phyloP scores from a whole-genome alignment of 30 jellyfish, hydroid and myxozoan genomes.

The Catostylus mosaicus region DNA sequence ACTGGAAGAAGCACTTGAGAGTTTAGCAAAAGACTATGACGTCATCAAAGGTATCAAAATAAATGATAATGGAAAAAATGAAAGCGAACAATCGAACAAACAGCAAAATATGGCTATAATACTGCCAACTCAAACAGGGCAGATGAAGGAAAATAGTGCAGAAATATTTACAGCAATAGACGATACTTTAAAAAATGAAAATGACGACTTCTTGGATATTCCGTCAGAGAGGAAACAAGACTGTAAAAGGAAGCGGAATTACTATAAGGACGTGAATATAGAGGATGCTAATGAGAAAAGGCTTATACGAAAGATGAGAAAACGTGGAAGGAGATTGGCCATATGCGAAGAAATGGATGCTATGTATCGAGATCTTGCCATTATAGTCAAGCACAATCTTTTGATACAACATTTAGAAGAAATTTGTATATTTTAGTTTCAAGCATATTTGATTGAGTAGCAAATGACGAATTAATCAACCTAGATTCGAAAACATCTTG shows the following conservation, averaged over 20 bases:
- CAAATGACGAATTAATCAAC: too few relatives aligned
- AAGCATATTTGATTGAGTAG: too few relatives aligned
- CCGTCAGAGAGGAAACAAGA: conserved; percentile 21
- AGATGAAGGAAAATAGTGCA: neutral
- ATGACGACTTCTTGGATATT: neutral
- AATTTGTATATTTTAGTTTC: conserved; percentile 76
- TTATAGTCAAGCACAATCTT: conserved; percentile 73
- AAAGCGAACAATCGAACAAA: neutral
- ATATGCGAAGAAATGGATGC: conserved; percentile 74
- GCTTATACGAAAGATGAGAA: conserved; percentile 41
- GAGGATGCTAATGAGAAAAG: conserved; percentile 41
- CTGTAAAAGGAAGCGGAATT: conserved; percentile 3
- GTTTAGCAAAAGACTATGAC: conserved; percentile 8
- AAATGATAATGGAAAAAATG: neutral
- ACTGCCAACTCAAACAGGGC: neutral
- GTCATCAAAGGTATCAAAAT: neutral
- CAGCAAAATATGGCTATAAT: neutral
- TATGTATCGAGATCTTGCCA: conserved; percentile 65
- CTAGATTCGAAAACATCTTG: too few relatives aligned
- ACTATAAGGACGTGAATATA: neutral
- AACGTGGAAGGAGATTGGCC: conserved; percentile 75
- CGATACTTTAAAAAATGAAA: neutral
- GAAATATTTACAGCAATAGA: neutral
- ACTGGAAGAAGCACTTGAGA: conserved; percentile 40
- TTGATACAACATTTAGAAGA: conserved; percentile 84